Evolutionary conservation across 2,113 vertebrate genomes (phyloP).

Genomic region (Macquaria australasica): DNA sequence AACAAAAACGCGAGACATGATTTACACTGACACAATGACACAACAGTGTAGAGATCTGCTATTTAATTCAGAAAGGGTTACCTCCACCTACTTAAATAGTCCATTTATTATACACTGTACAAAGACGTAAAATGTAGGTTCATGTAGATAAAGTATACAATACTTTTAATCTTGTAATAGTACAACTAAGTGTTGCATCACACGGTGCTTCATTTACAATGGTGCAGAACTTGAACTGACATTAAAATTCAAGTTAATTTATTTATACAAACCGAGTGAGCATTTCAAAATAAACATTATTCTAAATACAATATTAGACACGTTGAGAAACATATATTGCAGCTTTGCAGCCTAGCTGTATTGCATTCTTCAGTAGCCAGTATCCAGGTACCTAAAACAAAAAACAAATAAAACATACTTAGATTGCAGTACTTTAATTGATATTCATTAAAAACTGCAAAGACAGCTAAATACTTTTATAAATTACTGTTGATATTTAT

Average conservation of each 20-base stretch:
- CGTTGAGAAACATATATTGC: constrained; percentile 94
- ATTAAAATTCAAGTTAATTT: neutral
- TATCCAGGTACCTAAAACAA: constrained; percentile 91
- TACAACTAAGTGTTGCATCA: neutral
- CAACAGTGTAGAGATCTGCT: neutral
- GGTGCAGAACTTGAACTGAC: neutral
- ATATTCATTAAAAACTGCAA: constrained; percentile 12
- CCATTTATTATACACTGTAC: neutral
- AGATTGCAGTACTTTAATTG: neutral
- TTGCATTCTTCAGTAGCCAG: constrained; percentile 88
- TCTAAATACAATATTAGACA: constrained; percentile 77
- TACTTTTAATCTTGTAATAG: constrained; percentile 2
- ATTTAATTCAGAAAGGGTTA: constrained; percentile 1
- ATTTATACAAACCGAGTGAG: constrained; percentile 32
- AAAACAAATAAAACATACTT: constrained; percentile 33
- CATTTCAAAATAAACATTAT: constrained; percentile 42
- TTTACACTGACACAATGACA: neutral
- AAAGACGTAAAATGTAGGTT: neutral
- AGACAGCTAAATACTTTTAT: neutral
- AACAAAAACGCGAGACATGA: neutral
- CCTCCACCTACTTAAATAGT: neutral
- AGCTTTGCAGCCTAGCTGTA: constrained; percentile 93
- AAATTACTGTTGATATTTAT: neutral
- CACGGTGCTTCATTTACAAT: constrained; percentile 31
- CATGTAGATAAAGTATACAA: neutral